Conservation (phyloP, 2,888 invertebrate species). For the Ectemnius continuus region DNA sequence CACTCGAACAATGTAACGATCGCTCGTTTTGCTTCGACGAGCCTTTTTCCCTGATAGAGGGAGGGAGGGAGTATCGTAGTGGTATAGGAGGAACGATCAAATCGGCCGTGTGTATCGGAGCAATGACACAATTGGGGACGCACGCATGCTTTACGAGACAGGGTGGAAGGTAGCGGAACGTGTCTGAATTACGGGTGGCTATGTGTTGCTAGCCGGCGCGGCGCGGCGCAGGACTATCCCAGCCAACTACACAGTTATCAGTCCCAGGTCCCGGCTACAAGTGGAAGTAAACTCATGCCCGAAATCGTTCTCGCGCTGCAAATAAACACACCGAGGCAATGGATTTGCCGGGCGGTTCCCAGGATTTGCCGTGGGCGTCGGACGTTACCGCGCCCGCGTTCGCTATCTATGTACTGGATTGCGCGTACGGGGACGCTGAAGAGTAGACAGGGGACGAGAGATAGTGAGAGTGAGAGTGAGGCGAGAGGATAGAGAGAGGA, state of each 20-base stretch:
- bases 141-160: slow-evolving; percentile 3
- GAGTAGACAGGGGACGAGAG: slow-evolving; percentile 30
- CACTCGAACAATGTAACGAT: no score
- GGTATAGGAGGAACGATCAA: no score
- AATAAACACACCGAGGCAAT: slow-evolving; percentile 4
- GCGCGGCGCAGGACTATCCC: no score
- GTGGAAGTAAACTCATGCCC: slow-evolving; percentile 4
- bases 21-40: no score
- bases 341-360: background rate
- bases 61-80: no score
- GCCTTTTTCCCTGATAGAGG: no score
- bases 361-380: slow-evolving; percentile 22
- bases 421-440: slow-evolving; percentile 25
- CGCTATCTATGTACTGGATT: slow-evolving; percentile 29
- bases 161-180: background rate
- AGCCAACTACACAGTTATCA: no score
- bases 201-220: background rate
- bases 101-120: no score
- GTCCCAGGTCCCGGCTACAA: background rate
- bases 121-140: background rate
- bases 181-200: slow-evolving; percentile 15
- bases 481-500: no score
- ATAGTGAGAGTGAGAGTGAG: slow-evolving; percentile 27
- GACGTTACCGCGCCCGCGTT: background rate
- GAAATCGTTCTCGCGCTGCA: slow-evolving; percentile 11